These are phyloP conservation scores for Podocnemis expansa DNA, from an alignment of 2,113 vertebrate genomes.

Conservation along the genomic window DNA sequence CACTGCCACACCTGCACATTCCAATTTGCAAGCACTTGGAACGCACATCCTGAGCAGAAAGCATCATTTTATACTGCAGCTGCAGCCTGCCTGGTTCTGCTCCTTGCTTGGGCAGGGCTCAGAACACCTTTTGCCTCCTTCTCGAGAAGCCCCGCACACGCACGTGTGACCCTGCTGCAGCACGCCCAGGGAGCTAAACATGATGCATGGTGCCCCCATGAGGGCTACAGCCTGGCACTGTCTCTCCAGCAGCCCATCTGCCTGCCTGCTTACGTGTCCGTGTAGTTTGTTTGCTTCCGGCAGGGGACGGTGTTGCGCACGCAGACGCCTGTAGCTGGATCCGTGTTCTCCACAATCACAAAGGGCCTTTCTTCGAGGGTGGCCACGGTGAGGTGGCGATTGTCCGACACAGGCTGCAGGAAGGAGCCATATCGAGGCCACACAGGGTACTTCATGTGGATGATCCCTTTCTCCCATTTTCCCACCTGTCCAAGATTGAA, in stretches of 20 bases:
- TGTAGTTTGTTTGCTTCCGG: slow-evolving; percentile 93
- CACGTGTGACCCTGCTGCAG: neutral
- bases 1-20: neutral
- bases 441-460: slow-evolving; percentile 96
- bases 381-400: slow-evolving; percentile 93
- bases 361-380: slow-evolving; percentile 97
- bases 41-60: neutral
- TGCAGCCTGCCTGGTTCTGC: neutral
- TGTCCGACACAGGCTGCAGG: slow-evolving; percentile 91
- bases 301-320: slow-evolving; percentile 98
- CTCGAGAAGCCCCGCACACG: neutral
- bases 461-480: slow-evolving; percentile 89
- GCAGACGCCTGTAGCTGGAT: slow-evolving; percentile 89
- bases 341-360: slow-evolving; percentile 95
- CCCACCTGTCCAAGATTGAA: slow-evolving; percentile 83
- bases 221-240: neutral
- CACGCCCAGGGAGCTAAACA: neutral
- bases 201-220: too few species aligned
- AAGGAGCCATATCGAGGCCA: slow-evolving; percentile 95
- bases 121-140: neutral
- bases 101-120: neutral
- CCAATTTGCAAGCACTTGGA: neutral
- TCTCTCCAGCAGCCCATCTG: neutral
- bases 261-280: slow-evolving; percentile 77
- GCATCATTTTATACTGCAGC: neutral